Conservation (phyloP, 2,113 vertebrate genomes). For the Hippoglossus stenolepis region DNA sequence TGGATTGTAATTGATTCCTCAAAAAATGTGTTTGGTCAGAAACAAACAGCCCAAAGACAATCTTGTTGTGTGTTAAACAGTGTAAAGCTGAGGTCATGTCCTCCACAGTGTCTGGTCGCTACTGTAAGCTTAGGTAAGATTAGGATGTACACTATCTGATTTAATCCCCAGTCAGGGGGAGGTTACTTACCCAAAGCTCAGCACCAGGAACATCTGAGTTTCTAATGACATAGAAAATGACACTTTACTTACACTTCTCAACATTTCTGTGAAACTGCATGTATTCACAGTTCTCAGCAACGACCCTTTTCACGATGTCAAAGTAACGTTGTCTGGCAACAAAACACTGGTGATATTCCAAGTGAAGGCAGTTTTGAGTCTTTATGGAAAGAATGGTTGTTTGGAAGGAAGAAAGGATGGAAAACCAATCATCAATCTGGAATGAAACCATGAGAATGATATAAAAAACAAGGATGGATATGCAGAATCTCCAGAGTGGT, state of each 20-base stretch:
- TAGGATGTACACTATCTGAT: constrained; percentile 72
- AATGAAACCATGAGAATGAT: neutral
- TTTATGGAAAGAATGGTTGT: too few species aligned
- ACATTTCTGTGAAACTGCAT: neutral
- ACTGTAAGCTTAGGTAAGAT: constrained; percentile 73
- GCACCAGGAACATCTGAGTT: constrained; percentile 38
- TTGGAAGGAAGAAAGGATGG: neutral
- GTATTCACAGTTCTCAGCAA: neutral
- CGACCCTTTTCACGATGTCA: neutral
- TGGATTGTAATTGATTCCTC: neutral
- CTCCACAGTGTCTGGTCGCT: constrained; percentile 62
- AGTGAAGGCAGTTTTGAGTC: neutral
- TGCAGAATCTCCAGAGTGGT: neutral
- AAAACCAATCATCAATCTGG: neutral
- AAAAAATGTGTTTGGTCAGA: neutral
- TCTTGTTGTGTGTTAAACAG: constrained; percentile 12
- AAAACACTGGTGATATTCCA: neutral
- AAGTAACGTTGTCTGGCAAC: neutral
- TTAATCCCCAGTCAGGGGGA: constrained; percentile 72
- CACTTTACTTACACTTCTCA: constrained; percentile 15
- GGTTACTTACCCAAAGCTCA: constrained; percentile 53
- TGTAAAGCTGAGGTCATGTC: constrained; percentile 64
- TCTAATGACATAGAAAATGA: constrained; percentile 34
- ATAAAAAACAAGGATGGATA: neutral
- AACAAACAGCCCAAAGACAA: neutral